These are phyloP conservation scores for Hyperopisus bebe DNA, from an alignment of 2,113 vertebrate genomes.

Conservation along the genomic window DNA sequence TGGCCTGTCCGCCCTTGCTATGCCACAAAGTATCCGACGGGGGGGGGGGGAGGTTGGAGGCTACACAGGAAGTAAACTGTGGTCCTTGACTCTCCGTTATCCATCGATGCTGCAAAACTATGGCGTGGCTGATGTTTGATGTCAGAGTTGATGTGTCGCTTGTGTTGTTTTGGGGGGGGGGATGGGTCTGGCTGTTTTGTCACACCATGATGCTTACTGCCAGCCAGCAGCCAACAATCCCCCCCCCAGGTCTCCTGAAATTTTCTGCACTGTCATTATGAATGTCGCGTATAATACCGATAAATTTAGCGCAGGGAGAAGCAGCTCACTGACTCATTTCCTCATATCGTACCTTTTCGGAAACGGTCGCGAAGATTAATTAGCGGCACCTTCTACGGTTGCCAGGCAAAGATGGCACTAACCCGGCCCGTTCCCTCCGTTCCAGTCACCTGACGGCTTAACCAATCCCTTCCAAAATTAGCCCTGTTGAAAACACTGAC, in stretches of 20 bases:
- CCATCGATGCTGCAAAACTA: neutral
- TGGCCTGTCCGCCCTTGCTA: neutral
- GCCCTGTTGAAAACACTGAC: conserved; percentile 74
- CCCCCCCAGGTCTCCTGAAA: neutral
- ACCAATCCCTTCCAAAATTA: conserved; percentile 74
- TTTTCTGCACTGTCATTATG: neutral
- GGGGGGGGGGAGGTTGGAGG: neutral
- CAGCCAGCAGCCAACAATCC: neutral
- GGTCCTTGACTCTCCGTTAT: neutral
- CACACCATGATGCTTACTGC: neutral
- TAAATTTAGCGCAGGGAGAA: neutral
- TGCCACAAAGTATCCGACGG: neutral
- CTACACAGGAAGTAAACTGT: neutral
- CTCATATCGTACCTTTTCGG: neutral
- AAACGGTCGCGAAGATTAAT: neutral
- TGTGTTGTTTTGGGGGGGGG: too few species aligned
- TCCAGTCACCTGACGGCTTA: conserved; percentile 64
- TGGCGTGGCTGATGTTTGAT: neutral
- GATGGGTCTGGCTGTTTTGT: neutral
- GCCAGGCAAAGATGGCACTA: conserved; percentile 34
- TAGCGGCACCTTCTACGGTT: neutral
- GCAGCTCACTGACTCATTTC: neutral
- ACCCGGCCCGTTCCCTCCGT: conserved; percentile 48
- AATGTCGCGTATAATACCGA: neutral
- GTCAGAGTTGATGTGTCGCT: too few species aligned